Percentiles rank a stretch among this genome's conserved stretches.
Conservation (phyloP, 2,888 invertebrate species). For the Agonopterix heracliana region DNA sequence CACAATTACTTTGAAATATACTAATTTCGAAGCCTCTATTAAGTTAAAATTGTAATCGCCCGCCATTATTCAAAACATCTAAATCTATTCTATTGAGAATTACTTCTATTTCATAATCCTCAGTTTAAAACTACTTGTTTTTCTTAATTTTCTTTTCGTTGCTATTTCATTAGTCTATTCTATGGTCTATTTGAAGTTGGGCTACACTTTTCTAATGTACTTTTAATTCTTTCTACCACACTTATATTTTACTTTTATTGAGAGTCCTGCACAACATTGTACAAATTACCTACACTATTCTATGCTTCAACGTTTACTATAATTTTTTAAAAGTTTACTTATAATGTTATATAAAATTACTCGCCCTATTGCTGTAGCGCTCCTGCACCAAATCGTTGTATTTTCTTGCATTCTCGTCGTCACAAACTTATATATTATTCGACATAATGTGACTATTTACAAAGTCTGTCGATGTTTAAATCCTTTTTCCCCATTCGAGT, state of each 20-base stretch:
- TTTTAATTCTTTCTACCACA: slow-evolving; percentile 53
- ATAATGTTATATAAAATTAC: slow-evolving; percentile 67
- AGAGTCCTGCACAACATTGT: slow-evolving; percentile 38
- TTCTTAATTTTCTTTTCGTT: slow-evolving; percentile 39
- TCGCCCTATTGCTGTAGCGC: slow-evolving; percentile 66
- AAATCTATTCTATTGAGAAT: slow-evolving; percentile 51
- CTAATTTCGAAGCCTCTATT: slow-evolving; percentile 54
- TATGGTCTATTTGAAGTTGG: slow-evolving; percentile 43
- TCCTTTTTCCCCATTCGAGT: slow-evolving; percentile 43
- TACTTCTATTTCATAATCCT: slow-evolving; percentile 49
- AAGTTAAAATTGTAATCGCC: slow-evolving; percentile 48
- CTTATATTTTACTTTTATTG: slow-evolving; percentile 37
- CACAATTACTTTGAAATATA: slow-evolving; percentile 1
- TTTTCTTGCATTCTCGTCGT: slow-evolving; percentile 38
- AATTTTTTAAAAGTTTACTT: slow-evolving; percentile 47
- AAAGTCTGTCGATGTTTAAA: slow-evolving; percentile 27
- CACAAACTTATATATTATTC: slow-evolving; percentile 34
- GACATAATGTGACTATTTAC: slow-evolving; percentile 10
- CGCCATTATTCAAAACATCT: slow-evolving; percentile 42
- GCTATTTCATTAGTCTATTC: slow-evolving; percentile 52
- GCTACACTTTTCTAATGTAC: slow-evolving; percentile 56
- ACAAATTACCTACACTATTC: slow-evolving; percentile 58
- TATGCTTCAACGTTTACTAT: slow-evolving; percentile 50
- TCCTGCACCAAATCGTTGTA: slow-evolving; percentile 52
- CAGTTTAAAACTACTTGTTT: slow-evolving; percentile 49